These are phyloP conservation scores for Labroides dimidiatus DNA, from an alignment of 2,797 vertebrate genomes.

Conservation along the genomic window DNA sequence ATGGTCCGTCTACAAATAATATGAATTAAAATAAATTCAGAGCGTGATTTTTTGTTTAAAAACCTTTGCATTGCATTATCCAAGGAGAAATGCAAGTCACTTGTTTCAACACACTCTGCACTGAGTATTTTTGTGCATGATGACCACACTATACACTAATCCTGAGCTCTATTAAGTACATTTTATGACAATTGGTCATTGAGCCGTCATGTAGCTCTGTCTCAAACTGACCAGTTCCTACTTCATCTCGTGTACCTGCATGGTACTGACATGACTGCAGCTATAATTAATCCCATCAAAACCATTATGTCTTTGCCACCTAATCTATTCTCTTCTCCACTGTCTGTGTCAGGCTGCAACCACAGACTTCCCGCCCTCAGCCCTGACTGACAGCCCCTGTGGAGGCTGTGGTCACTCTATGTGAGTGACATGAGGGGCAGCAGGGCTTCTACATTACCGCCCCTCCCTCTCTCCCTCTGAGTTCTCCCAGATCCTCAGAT, in stretches of 20 bases:
- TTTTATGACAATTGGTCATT: conserved; percentile 16
- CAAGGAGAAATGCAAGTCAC: conserved; percentile 14
- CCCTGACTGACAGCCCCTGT: conserved; percentile 81
- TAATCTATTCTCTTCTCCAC: conserved; percentile 71
- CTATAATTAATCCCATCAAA: conserved; percentile 79
- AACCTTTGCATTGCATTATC: conserved; percentile 1
- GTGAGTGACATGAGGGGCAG: conserved; percentile 76
- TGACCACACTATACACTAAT: conserved; percentile 8
- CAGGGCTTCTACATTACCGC: conserved; percentile 73
- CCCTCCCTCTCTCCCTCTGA: conserved; percentile 24
- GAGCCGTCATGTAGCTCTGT: conserved; percentile 8
- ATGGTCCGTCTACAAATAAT: too few relatives aligned
- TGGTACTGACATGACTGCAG: conserved; percentile 64
- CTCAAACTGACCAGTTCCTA: conserved; percentile 46
- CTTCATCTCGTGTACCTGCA: conserved; percentile 65
- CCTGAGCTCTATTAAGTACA: conserved; percentile 11
- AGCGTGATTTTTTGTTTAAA: background rate
- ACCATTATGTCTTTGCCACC: conserved; percentile 72
- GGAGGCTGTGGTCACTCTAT: conserved; percentile 79
- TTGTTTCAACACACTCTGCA: background rate
- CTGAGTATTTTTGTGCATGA: background rate
- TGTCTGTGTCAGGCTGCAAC: conserved; percentile 63
- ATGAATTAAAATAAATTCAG: too few relatives aligned
- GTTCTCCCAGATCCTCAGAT: conserved; percentile 69
- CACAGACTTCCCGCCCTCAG: conserved; percentile 73